phyloP scores from a whole-genome alignment of 2,888 invertebrate genomes.

The Deilephila elpenor region DNA sequence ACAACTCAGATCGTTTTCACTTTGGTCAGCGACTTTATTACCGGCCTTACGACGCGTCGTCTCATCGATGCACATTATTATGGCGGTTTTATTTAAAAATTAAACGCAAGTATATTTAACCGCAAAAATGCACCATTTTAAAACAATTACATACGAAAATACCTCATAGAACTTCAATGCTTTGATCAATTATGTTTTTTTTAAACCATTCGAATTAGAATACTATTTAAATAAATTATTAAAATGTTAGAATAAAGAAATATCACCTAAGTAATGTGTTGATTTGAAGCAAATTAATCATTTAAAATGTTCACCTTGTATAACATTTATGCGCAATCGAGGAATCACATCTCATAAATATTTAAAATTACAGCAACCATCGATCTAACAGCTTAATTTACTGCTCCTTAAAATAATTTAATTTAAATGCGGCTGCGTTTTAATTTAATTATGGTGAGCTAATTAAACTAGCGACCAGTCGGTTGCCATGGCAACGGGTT shows the following conservation, averaged over 20 bases:
- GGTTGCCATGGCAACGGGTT: constrained; percentile 57
- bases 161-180: neutral
- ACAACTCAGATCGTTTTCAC: constrained; percentile 73
- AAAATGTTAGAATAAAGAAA: neutral
- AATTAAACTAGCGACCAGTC: constrained; percentile 50
- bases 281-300: neutral
- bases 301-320: neutral
- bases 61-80: constrained; percentile 39
- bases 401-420: constrained; percentile 28
- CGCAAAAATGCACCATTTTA: neutral
- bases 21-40: constrained; percentile 65
- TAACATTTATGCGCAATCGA: neutral
- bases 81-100: constrained; percentile 50
- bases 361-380: neutral
- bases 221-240: neutral
- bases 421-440: constrained; percentile 7
- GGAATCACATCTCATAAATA: constrained; percentile 2
- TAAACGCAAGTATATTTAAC: constrained; percentile 26
- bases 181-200: neutral
- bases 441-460: neutral
- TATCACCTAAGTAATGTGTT: neutral
- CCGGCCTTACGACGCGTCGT: constrained; percentile 36
- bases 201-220: neutral
- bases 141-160: neutral
- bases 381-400: constrained; percentile 16